Conservation (phyloP, 2,797 vertebrate species). For the Coregonus ussuriensis region DNA sequence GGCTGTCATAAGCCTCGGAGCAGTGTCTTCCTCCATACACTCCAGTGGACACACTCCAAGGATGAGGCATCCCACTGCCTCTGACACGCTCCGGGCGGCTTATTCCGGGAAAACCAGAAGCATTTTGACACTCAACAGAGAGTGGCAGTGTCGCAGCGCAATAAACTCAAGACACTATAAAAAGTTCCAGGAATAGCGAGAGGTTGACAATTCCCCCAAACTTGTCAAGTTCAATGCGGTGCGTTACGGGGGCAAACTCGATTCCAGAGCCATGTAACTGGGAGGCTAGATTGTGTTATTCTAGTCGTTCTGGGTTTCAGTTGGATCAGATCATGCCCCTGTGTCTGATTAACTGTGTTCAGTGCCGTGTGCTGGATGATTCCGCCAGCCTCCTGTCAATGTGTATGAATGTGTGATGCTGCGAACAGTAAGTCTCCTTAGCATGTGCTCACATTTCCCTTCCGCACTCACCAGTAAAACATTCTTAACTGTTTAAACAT, state of each 20-base stretch:
- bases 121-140: conserved; percentile 42
- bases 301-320: background rate
- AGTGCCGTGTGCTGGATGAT: background rate
- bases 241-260: background rate
- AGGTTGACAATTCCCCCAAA: conserved; percentile 44
- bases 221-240: conserved; percentile 40
- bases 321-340: background rate
- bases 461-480: background rate
- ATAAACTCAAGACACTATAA: conserved; percentile 38
- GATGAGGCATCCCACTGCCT: background rate
- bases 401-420: background rate
- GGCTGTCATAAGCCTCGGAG: background rate
- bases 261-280: background rate
- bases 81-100: conserved; percentile 7
- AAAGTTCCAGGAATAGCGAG: conserved; percentile 30
- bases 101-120: conserved; percentile 16
- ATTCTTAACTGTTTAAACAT: background rate
- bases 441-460: background rate
- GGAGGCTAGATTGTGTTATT: background rate
- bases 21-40: background rate
- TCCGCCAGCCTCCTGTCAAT: conserved; percentile 4
- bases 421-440: background rate
- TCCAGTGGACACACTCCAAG: conserved; percentile 5
- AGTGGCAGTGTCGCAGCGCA: conserved; percentile 40
- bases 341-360: conserved; percentile 1